Evolutionary conservation across 2,888 invertebrate genomes (phyloP), one percentile per base, ranked within the genome.

Genomic region (Andrena minutula): DNA sequence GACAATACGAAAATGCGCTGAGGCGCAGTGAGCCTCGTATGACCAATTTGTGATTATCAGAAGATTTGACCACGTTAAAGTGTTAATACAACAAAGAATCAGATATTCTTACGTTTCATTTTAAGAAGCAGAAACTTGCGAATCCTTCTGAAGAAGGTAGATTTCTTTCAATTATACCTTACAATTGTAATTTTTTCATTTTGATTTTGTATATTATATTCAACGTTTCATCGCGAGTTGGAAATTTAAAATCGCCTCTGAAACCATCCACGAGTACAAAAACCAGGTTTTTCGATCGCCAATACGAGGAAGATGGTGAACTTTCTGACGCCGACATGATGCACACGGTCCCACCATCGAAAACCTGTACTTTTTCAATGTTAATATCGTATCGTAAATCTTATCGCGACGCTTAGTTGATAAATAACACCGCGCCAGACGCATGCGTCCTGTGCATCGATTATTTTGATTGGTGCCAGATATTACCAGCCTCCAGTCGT

Each of bases 391-490:
- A 51, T 75, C 80, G 71, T 79, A 75, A 87, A 82, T 86, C 78
- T 73, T 41, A 49, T 51, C 61, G 58, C 65, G 70, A 74, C 68
- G 65, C 32, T 84, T 76, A 16, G 81, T 87, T 86, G 85, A 85
- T 86, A 86, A 87, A 85, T 85, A 86, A 70, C 23, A 47, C 56
- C 49, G 30, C 58, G 60, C 66, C 66, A 68, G 72, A 87, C 87
- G 87, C 87, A 86, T 88, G 87, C 87, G 87, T 63, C 66, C 66
- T 86, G 68, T 2, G 49, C 78, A 88, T 88, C 78, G 88, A 88
- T 88, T 86, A 88, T 86, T 88, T 88, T 83, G 72, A 79, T 80
- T 85, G 86, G 78, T 85, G 60, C 85, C 82, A 82, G 83, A 80
- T 87, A 86, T 85, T 82, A 58, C 75, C 76, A 82, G 80, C 28